These are phyloP conservation scores for Psittacula cyanocephala DNA, from an alignment of 2,113 vertebrate genomes.

Conservation along the genomic window DNA sequence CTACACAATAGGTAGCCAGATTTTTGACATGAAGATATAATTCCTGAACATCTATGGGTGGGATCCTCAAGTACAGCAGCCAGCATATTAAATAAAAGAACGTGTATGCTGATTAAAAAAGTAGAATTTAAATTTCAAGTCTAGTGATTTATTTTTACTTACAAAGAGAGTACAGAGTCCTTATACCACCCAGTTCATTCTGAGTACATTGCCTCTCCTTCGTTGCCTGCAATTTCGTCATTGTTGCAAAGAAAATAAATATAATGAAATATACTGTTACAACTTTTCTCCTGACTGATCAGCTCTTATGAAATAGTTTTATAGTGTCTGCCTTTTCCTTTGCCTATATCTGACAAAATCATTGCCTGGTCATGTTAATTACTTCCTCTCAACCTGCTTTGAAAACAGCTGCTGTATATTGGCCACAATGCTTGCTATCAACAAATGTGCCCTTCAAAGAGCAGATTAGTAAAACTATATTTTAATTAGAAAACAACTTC, in stretches of 20 bases:
- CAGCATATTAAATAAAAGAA: slow-evolving; percentile 24
- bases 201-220: slow-evolving; percentile 13
- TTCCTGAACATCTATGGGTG: not conserved
- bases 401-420: not conserved
- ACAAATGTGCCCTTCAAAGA: not conserved
- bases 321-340: not conserved
- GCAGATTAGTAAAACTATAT: not conserved
- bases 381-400: not conserved
- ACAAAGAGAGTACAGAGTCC: not conserved
- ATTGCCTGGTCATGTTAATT: not conserved
- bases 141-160: not conserved
- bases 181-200: slow-evolving; percentile 36
- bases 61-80: not conserved
- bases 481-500: not conserved
- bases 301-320: not conserved
- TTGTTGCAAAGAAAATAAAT: slow-evolving; percentile 41
- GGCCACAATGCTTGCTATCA: not conserved
- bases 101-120: not conserved
- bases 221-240: slow-evolving; percentile 11
- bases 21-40: not conserved
- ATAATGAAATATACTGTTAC: not conserved
- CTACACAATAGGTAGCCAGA: not conserved
- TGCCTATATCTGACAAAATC: not conserved
- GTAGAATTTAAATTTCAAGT: not conserved
- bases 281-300: not conserved